Percentiles rank a stretch among this genome's conserved stretches.
phyloP scores from a whole-genome alignment of 2,797 vertebrate genomes.

The Amniataba percoides region DNA sequence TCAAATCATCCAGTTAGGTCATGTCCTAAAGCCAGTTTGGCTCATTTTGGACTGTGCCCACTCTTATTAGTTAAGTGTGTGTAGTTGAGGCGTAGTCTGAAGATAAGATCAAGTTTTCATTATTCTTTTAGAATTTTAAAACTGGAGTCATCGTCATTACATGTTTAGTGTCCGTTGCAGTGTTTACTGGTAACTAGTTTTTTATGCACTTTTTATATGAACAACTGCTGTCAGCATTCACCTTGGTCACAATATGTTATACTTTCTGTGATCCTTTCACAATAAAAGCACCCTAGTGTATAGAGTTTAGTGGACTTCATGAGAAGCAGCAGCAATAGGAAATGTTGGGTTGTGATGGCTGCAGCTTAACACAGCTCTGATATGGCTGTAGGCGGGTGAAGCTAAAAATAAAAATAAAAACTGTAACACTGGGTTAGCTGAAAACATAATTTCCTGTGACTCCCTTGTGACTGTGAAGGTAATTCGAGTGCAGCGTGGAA shows the following conservation, averaged over 20 bases:
- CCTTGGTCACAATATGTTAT: too few relatives aligned
- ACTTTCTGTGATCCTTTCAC: neutral
- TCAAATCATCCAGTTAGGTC: conserved; percentile 25
- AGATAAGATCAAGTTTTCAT: neutral
- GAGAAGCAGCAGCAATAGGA: neutral
- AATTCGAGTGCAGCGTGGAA: neutral
- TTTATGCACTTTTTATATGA: neutral
- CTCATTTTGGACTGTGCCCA: conserved; percentile 1
- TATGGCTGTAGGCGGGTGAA: neutral
- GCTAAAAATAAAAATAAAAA: conserved; percentile 6
- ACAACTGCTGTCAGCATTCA: neutral
- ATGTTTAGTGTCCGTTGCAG: neutral
- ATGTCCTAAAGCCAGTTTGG: conserved; percentile 38
- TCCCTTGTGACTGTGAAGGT: neutral
- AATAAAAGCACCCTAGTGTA: neutral
- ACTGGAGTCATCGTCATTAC: neutral
- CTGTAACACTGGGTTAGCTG: neutral
- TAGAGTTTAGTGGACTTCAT: neutral
- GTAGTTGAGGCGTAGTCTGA: neutral
- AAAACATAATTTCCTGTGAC: neutral
- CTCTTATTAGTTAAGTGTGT: conserved; percentile 16
- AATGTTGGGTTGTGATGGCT: neutral
- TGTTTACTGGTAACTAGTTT: neutral
- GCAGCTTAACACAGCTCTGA: neutral
- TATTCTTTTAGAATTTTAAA: neutral